Conservation (phyloP, 2,113 vertebrate genomes). For the Rhineura floridana region DNA sequence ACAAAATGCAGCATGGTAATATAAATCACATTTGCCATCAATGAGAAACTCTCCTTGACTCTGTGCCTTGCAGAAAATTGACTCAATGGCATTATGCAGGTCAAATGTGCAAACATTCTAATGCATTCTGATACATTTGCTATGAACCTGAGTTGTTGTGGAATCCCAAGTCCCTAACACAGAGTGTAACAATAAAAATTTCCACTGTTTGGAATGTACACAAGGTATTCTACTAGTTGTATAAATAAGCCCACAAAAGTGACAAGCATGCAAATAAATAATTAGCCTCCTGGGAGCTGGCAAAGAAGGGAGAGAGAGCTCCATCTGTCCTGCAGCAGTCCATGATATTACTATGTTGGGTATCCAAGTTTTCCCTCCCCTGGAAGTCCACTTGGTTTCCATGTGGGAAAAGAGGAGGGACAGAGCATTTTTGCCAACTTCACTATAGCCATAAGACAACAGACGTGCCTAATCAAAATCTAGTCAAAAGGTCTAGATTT, state of each 20-base stretch:
- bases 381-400: too few relatives aligned
- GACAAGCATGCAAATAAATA: too few relatives aligned
- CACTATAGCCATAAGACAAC: not conserved
- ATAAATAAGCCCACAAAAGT: too few relatives aligned
- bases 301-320: too few relatives aligned
- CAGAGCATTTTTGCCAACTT: not conserved
- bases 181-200: slow-evolving; percentile 44
- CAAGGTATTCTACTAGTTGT: not conserved
- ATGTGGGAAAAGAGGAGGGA: too few relatives aligned
- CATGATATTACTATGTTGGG: too few relatives aligned
- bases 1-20: slow-evolving; percentile 26
- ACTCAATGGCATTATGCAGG: slow-evolving; percentile 59
- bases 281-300: too few relatives aligned
- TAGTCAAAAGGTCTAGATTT: not conserved
- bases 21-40: slow-evolving; percentile 53
- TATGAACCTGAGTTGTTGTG: slow-evolving; percentile 31
- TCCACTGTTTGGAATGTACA: slow-evolving; percentile 45
- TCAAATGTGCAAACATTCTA: slow-evolving; percentile 54
- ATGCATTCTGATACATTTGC: slow-evolving; percentile 53
- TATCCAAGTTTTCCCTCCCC: too few relatives aligned
- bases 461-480: not conserved
- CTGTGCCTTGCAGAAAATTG: slow-evolving; percentile 68
- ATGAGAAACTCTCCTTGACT: slow-evolving; percentile 68
- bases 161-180: slow-evolving; percentile 53
- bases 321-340: too few relatives aligned